A percentile compares a stretch with the other conserved stretches of the same genome.
phyloP scores from a whole-genome alignment of 1,140 invertebrate species.

The Sipha flava region DNA sequence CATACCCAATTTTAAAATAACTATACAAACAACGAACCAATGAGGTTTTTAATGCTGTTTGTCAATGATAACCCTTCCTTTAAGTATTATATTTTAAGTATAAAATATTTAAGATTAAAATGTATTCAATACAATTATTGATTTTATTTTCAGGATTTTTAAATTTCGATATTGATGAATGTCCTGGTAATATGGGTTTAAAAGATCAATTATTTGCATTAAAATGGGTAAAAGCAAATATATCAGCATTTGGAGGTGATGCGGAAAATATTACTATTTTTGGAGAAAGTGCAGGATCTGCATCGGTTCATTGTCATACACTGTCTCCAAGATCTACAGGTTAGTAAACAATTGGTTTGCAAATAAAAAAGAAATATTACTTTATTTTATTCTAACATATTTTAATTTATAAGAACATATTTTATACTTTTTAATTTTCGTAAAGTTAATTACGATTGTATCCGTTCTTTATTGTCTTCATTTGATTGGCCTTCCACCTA shows the following conservation, averaged over 20 bases:
- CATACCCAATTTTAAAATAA: too few relatives aligned
- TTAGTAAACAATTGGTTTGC: too few relatives aligned
- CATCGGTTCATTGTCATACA: conserved; percentile 57
- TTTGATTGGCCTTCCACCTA: too few relatives aligned
- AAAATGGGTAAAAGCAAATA: conserved; percentile 64
- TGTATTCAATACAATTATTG: neutral
- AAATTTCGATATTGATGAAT: conserved; percentile 53
- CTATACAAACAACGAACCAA: too few relatives aligned
- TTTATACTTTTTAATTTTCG: too few relatives aligned
- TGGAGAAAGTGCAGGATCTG: conserved; percentile 62
- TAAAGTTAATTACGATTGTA: too few relatives aligned
- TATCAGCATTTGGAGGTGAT: conserved; percentile 65
- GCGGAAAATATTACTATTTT: conserved; percentile 57
- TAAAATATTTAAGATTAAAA: too few relatives aligned
- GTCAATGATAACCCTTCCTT: too few relatives aligned
- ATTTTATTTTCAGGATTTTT: conserved; percentile 40
- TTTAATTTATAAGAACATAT: neutral
- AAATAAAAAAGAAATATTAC: too few relatives aligned
- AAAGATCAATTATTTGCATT: conserved; percentile 66
- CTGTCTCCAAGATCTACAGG: conserved; percentile 49
- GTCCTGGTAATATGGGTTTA: conserved; percentile 65
- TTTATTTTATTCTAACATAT: neutral
- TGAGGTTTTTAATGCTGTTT: too few relatives aligned
- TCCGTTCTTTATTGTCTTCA: too few relatives aligned
- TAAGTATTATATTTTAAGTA: too few relatives aligned